Conservation (phyloP, 2,113 vertebrate genomes). For the Stegastes partitus region DNA sequence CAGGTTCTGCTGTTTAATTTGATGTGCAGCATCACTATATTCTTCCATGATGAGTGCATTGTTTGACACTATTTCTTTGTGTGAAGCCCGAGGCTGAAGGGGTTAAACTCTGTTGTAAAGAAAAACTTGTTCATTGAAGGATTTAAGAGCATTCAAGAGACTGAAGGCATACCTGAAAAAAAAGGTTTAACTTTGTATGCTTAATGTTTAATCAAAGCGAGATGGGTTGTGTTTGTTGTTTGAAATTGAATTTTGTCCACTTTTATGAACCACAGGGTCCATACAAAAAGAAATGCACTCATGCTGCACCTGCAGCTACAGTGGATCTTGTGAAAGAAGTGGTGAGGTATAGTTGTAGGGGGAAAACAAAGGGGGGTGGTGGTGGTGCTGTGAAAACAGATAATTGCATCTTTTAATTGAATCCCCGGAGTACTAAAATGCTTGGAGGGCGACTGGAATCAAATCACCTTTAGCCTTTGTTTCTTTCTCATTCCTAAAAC, state of each 20-base stretch:
- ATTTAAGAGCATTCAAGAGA: no score
- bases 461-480: slow-evolving; percentile 62
- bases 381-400: slow-evolving; percentile 60
- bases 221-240: no score
- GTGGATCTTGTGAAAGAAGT: slow-evolving; percentile 20
- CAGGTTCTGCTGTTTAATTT: no score
- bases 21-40: no score
- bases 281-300: neutral
- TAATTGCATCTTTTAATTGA: slow-evolving; percentile 84
- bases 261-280: neutral
- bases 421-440: slow-evolving; percentile 71
- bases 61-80: no score
- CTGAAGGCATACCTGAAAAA: no score
- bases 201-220: no score
- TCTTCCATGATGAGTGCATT: no score
- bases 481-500: slow-evolving; percentile 41
- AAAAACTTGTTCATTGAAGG: no score
- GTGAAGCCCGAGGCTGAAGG: no score
- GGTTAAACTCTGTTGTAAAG: no score
- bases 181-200: no score
- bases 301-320: neutral
- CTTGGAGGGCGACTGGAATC: slow-evolving; percentile 70
- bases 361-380: slow-evolving; percentile 35
- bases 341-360: slow-evolving; percentile 10
- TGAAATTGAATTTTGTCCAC: neutral